A percentile compares a stretch with the other conserved stretches of the same genome.
These are phyloP conservation scores for Bettongia penicillata DNA, from an alignment of 2,113 vertebrate species.

Conservation along the genomic window DNA sequence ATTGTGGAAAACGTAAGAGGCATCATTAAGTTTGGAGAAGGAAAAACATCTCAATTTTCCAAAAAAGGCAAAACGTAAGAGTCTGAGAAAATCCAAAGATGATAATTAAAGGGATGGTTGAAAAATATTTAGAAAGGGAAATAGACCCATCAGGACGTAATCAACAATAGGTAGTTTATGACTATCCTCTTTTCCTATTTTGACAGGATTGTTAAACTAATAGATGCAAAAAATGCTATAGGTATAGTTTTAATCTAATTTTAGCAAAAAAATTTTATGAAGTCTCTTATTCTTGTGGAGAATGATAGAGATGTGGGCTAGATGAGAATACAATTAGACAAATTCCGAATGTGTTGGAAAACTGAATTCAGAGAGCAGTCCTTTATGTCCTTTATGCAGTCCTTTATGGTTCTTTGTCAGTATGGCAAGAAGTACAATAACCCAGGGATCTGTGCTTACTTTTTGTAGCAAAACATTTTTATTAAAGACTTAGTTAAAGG, in stretches of 20 bases:
- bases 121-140: not conserved
- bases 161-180: not conserved
- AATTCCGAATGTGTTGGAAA: not conserved
- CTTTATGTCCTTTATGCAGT: not conserved
- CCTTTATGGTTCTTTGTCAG: not conserved
- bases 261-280: not conserved
- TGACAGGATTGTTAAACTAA: not conserved
- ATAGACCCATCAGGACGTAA: not conserved
- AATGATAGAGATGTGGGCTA: not conserved
- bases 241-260: not conserved
- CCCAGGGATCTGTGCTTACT: not conserved
- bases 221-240: not conserved
- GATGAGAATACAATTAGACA: not conserved
- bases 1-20: not conserved
- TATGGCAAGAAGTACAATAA: not conserved
- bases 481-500: not conserved
- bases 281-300: not conserved
- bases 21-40: not conserved
- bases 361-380: not conserved
- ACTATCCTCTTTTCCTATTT: not conserved
- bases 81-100: not conserved
- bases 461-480: not conserved
- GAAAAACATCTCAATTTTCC: not conserved
- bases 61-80: not conserved
- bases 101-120: not conserved